Conservation (phyloP, 2,888 invertebrate species). For the Coleophora flavipennella region DNA sequence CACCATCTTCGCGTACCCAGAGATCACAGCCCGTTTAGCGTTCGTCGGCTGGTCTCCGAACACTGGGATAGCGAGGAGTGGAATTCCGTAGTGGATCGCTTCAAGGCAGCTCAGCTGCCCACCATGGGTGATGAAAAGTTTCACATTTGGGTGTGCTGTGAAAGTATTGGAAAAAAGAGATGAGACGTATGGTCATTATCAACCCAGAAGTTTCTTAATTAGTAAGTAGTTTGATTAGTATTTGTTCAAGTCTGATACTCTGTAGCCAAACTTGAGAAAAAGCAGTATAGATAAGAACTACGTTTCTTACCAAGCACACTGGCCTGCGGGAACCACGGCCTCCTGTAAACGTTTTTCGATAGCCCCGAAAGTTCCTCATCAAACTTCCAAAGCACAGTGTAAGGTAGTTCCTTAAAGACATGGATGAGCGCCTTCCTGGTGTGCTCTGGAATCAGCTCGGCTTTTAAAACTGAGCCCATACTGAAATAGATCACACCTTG, state of each 20-base stretch:
- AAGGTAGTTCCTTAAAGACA: constrained; percentile 30
- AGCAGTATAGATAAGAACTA: background rate
- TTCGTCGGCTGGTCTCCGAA: constrained; percentile 47
- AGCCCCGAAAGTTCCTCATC: constrained; percentile 42
- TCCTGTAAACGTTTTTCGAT: constrained; percentile 53
- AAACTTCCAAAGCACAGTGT: constrained; percentile 67
- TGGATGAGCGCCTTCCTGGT: constrained; percentile 26
- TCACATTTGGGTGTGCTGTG: constrained; percentile 26
- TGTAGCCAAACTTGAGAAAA: too few relatives aligned
- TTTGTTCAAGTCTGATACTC: too few relatives aligned
- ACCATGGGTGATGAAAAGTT: constrained; percentile 28
- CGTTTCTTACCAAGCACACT: constrained; percentile 53
- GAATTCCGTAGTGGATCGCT: constrained; percentile 32
- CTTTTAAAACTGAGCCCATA: constrained; percentile 44
- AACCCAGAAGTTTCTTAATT: too few relatives aligned
- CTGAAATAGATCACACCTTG: constrained; percentile 52
- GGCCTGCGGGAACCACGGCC: constrained; percentile 66
- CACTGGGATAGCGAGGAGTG: constrained; percentile 38
- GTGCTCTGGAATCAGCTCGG: constrained; percentile 21
- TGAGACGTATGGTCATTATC: too few relatives aligned
- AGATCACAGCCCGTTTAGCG: constrained; percentile 24
- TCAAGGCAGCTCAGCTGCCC: constrained; percentile 26
- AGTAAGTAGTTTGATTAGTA: too few relatives aligned
- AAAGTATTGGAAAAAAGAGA: too few relatives aligned
- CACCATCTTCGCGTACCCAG: constrained; percentile 31